These are phyloP conservation scores for Actinia tenebrosa DNA, from an alignment of 64 coral and sea anemone species.

Conservation along the genomic window DNA sequence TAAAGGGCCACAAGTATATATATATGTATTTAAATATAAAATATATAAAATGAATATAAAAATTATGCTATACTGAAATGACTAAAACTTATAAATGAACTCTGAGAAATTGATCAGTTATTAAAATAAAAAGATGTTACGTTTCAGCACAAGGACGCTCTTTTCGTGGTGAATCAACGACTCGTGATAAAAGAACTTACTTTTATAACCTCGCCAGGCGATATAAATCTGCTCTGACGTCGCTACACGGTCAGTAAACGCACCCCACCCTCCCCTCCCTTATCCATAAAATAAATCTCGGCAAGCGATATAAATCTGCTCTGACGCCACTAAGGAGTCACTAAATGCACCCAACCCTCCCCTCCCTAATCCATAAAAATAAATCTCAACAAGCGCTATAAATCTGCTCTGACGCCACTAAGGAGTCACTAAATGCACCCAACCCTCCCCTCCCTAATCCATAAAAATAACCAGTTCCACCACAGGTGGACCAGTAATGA, in stretches of 20 bases:
- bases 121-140: neutral
- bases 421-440: neutral
- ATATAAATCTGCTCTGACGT: conserved; percentile 36
- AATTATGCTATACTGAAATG: no score
- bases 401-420: conserved; percentile 24
- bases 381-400: conserved; percentile 13
- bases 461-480: neutral
- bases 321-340: conserved; percentile 22
- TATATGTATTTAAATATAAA: no score
- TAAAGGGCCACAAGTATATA: no score
- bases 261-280: neutral
- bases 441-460: neutral
- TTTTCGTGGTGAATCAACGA: conserved; percentile 4
- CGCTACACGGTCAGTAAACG: conserved; percentile 23
- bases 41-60: no score
- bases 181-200: conserved; percentile 23
- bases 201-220: conserved; percentile 33
- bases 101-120: no score
- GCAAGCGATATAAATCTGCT: conserved; percentile 27
- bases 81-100: no score
- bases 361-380: neutral
- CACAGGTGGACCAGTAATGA: no score
- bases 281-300: neutral
- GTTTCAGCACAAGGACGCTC: conserved; percentile 23
- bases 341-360: neutral